Percentiles rank a stretch among this genome's conserved stretches.
Conservation (phyloP, 2,113 vertebrate species). For the Nycticorax nycticorax region DNA sequence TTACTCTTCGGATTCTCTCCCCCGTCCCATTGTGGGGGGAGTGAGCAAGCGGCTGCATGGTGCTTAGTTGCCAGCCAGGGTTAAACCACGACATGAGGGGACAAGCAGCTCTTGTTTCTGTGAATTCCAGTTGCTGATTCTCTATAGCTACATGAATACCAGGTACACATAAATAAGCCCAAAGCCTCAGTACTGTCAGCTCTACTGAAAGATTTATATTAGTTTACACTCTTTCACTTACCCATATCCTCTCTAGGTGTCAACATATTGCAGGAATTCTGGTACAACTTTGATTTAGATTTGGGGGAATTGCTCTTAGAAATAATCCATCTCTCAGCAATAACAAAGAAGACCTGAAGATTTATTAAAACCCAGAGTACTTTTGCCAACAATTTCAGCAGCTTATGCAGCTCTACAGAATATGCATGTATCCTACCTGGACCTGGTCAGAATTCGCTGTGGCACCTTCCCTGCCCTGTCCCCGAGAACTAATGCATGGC, state of each 20-base stretch:
- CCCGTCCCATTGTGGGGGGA: too few species aligned
- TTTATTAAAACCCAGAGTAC: neutral
- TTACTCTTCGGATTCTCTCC: too few species aligned
- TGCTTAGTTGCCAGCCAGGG: too few species aligned
- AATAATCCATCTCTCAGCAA: neutral
- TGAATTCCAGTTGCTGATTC: neutral
- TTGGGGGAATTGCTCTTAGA: neutral
- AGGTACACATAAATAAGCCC: neutral
- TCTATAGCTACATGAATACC: neutral
- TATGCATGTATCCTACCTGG: rapidly evolving
- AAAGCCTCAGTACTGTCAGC: neutral
- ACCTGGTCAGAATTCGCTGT: neutral
- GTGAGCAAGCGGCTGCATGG: too few species aligned
- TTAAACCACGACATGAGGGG: neutral
- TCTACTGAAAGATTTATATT: neutral
- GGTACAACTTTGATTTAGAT: neutral
- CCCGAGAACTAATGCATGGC: neutral
- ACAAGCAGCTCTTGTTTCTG: neutral
- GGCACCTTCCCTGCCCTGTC: neutral
- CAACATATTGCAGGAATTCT: neutral
- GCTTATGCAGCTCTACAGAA: neutral
- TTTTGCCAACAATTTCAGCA: neutral
- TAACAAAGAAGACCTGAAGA: neutral
- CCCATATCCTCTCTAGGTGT: neutral
- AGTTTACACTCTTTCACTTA: neutral